Evolutionary conservation across 1,140 invertebrate species (phyloP), one percentile per base, ranked within the genome.

Genomic region (Semibalanus balanoides): DNA sequence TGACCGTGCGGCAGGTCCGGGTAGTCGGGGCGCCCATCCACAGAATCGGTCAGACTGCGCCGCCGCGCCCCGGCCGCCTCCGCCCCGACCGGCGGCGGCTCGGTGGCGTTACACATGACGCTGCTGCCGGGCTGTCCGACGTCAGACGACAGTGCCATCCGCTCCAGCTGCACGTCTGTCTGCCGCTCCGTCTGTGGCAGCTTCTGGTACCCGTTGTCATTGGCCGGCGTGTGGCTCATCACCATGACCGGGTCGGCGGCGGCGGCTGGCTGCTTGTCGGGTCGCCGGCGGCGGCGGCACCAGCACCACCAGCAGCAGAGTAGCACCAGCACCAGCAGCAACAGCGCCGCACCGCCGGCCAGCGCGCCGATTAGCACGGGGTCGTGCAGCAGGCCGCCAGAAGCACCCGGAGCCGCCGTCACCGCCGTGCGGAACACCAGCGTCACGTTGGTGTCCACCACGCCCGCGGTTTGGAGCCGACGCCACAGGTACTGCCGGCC

Each of bases 401-500:
- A 88, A 3, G 87, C 88, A 0, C 89, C 82, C 0, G 88, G 88
- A 0, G 88, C 88, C 69, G 89, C 86, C 43, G 88, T 87, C 28
- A 90, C 87, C 28, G 90, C 35, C 35, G 64, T 90, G 30, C 92
- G 85, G 35, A 40, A 40, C 43, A 89, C 88, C 22, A 94, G 86
- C 40, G 88, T 89, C 0, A 92, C 87, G 74, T 91, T 91, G 70
- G 87, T 86, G 31, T 87, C 87, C 11, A 89, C 88, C 29, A 86
- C 84, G 0, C 92, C 93, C 25, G 92, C 89, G 28, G 88, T 82
- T 95, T 96, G n/a, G 85, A 86, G 9, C 90, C 92, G n/a, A 89
- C 86, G 82, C n/a, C 93, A 95, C 0, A 88, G 87, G 81, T 95
- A 95, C 69, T 93, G 89, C 0, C 95, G 95, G 80, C 89, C 89